Evolutionary conservation across 2,888 invertebrate genomes (phyloP), one percentile per base, ranked within the genome.

Genomic region (Idaea aversata): DNA sequence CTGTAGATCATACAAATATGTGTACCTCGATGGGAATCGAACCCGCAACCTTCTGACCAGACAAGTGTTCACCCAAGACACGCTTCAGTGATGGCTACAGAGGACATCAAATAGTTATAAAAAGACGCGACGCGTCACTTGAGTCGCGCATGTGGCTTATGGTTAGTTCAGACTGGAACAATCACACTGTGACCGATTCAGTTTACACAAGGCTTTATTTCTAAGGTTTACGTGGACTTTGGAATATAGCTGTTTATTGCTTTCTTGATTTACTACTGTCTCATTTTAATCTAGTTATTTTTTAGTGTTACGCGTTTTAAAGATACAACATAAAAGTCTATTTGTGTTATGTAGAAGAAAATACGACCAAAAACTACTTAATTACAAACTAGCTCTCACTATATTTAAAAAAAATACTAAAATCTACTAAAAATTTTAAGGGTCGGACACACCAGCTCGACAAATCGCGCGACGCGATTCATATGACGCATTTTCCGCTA

Each of bases 211-310:
- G 13, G 47, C 13, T 47, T 13, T 47, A 47, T 47, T 47, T 47
- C 47, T 47, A 13, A 47, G 13, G 7, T 72, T 79, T 84, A 82
- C 74, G 63, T 65, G 77, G 77, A 78, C 88, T 87, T 87, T 87
- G 87, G 87, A 80, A 79, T 78, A 77, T 77, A 87, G 87, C 87
- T 87, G 85, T 75, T 76, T 77, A 57, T 67, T 74, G 72, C 72
- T 63, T 74, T 71, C 76, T 75, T 71, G 67, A 64, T 70, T 73
- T 66, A 70, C 63, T 69, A 47, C 13, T 7, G 47, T 47, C 47
- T 67, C 69, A 69, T 62, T 66, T 63, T 66, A 63, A 63, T 65
- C 63, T 63, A 62, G 61, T 65, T 61, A 65, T 64, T 64, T 57
- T 59, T 59, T 62, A 62, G 10, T 15, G 15, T 61, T 63, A 61